A percentile compares a stretch with the other conserved stretches of the same genome.
Evolutionary conservation across 2,888 invertebrate genomes (phyloP).

Genomic region (Pollenia angustigena): DNA sequence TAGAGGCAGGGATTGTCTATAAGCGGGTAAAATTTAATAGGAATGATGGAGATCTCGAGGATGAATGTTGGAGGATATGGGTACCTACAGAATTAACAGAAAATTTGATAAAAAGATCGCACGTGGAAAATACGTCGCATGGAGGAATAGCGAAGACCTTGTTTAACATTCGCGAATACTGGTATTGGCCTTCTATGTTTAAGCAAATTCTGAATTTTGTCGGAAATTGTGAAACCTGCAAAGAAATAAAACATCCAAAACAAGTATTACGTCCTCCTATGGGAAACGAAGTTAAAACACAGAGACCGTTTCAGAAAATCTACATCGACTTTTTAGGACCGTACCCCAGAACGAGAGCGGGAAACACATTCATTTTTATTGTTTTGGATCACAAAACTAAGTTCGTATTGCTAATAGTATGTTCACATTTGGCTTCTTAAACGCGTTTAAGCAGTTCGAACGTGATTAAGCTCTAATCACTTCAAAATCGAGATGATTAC

Average conservation of each 20-base stretch:
- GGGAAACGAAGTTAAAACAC: slow-evolving; percentile 15
- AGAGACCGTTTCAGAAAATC: slow-evolving; percentile 23
- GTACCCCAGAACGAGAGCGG: slow-evolving; percentile 6
- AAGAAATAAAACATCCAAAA: slow-evolving; percentile 23
- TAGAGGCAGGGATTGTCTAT: not conserved
- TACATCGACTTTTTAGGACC: slow-evolving; percentile 30
- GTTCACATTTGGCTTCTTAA: too few species aligned
- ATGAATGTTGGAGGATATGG: slow-evolving; percentile 17
- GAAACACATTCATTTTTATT: slow-evolving; percentile 7
- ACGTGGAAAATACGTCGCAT: not conserved
- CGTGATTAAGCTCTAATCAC: too few species aligned
- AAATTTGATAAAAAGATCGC: not conserved
- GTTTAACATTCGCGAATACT: slow-evolving; percentile 11
- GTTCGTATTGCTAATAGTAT: slow-evolving; percentile 10
- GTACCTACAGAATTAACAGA: not conserved
- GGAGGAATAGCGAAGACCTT: slow-evolving; percentile 16
- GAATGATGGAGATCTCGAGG: not conserved
- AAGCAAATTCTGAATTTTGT: not conserved
- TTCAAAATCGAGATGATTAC: too few species aligned
- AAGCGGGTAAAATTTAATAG: not conserved
- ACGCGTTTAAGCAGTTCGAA: too few species aligned
- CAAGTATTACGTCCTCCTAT: slow-evolving; percentile 25
- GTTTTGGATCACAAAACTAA: slow-evolving; percentile 27
- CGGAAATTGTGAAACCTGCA: not conserved
- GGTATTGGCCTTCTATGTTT: not conserved